Evolutionary conservation across 2,888 invertebrate species (phyloP), one percentile per base, ranked within the genome.

Genomic region (Drosophila greeni): DNA sequence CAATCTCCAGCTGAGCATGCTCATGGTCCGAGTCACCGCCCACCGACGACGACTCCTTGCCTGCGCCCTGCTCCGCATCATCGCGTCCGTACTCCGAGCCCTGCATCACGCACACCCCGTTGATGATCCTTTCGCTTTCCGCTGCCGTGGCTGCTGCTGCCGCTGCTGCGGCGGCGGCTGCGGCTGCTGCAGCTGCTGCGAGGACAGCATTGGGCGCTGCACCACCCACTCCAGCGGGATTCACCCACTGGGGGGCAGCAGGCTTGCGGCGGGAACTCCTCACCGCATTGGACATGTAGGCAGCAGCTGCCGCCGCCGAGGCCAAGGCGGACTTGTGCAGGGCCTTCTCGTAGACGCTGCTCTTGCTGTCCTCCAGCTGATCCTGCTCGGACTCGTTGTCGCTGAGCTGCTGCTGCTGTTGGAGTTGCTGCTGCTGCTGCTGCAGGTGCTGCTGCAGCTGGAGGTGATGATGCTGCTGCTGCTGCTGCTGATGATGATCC

Each of bases 231-330:
- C n/a, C 84, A 0, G 87, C 87, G 0, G 98, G 98, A 89, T 97
- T 97, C 5, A 98, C 97, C 97, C 98, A 97, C 89, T 98, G 97
- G 2, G 98, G 98, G 55, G 97, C 97, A 1, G 97, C 97, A 1
- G 97, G 97, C 90, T 98, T 98, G 84, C 98, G 92, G 70, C 97
- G 90, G 58, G 94, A 95, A 31, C 84, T 71, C 48, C 85, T 62
- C 61, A 82, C 68, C 57, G 85, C 68, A 72, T 85, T 73, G 74
- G 76, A 74, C 75, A 82, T 74, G 48, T 79, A 77, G 12, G 72
- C 86, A 61, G 64, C 77, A 16, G 83, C 74, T 1, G 59, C 59
- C 1, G 74, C 74, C 0, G 79, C 74, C 6, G 76, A 80, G 49
- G 83, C 80, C 16, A 84, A 51, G 20, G 82, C 82, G 1, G 81